Evolutionary conservation across 2,888 invertebrate species (phyloP).

Genomic region (Brenthis daphne): DNA sequence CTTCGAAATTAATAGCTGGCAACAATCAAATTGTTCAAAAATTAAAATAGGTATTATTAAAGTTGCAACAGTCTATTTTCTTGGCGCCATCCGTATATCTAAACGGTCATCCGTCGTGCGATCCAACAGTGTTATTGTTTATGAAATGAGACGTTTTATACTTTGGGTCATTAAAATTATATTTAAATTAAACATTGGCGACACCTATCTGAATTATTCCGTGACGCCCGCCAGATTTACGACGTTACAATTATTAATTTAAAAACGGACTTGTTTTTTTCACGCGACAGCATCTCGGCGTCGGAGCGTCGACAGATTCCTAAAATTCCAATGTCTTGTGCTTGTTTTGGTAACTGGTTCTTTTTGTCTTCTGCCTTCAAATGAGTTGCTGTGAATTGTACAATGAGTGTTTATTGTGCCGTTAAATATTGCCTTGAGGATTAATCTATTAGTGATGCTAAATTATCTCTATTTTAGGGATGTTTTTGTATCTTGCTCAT

Average conservation of each 20-base stretch:
- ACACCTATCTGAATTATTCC: constrained; percentile 34
- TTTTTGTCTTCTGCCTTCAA: constrained; percentile 10
- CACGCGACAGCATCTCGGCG: constrained; percentile 21
- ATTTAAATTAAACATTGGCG: constrained; percentile 26
- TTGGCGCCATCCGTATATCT: constrained; percentile 38
- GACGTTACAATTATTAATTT: constrained; percentile 29
- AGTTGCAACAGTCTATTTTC: constrained; percentile 20
- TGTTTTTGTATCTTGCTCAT: too few species aligned
- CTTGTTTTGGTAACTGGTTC: constrained; percentile 35
- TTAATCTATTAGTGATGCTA: not conserved
- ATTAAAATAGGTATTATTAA: constrained; percentile 12
- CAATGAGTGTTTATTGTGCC: constrained; percentile 5
- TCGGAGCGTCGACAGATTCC: constrained; percentile 33
- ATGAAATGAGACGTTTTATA: constrained; percentile 17
- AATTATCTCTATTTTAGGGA: not conserved
- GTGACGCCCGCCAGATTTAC: constrained; percentile 31
- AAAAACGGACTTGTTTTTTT: constrained; percentile 34
- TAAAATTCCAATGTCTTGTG: constrained; percentile 30
- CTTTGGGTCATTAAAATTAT: constrained; percentile 19
- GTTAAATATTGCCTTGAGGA: constrained; percentile 4
- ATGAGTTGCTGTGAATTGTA: constrained; percentile 9
- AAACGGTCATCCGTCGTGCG: constrained; percentile 1
- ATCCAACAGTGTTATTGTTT: constrained; percentile 26
- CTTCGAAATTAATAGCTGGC: constrained; percentile 15
- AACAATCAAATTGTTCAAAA: constrained; percentile 13